Percentiles rank a stretch among this genome's conserved stretches.
Conservation (phyloP, 2,113 vertebrate species). For the Triplophysa rosa region DNA sequence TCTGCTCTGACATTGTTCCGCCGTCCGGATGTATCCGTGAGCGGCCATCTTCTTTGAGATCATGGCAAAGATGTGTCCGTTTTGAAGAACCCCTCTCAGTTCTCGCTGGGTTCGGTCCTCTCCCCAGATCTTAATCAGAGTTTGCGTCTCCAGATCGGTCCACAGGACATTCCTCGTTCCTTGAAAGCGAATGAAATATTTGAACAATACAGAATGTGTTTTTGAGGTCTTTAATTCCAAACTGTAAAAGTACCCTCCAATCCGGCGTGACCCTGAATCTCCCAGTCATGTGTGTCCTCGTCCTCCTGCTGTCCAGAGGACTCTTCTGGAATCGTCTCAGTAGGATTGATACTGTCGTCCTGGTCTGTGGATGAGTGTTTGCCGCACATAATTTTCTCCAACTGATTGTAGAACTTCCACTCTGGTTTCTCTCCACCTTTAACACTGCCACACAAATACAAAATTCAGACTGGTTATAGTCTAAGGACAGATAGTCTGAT, state of each 20-base stretch:
- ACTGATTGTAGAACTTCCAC: conserved; percentile 64
- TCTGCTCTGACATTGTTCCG: conserved; percentile 72
- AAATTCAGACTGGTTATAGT: neutral
- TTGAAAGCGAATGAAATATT: conserved; percentile 17
- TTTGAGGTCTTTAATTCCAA: neutral
- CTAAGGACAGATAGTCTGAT: too few relatives aligned
- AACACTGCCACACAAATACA: conserved; percentile 6
- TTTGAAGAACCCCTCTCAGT: conserved; percentile 63
- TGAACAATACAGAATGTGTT: neutral
- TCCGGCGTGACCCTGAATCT: conserved; percentile 58
- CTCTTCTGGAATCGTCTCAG: conserved; percentile 59
- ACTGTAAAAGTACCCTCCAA: conserved; percentile 47
- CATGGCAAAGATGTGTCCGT: conserved; percentile 66
- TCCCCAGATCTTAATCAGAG: conserved; percentile 70
- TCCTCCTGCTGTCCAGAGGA: conserved; percentile 35
- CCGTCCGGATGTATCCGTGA: conserved; percentile 67
- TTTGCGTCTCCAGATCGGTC: conserved; percentile 68
- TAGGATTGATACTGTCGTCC: conserved; percentile 56
- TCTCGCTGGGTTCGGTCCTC: conserved; percentile 66
- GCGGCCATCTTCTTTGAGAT: conserved; percentile 68
- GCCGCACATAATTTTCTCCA: conserved; percentile 61
- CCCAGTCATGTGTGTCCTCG: conserved; percentile 61
- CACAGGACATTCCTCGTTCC: conserved; percentile 68
- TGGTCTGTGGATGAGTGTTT: conserved; percentile 54
- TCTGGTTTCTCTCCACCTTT: conserved; percentile 63